These are phyloP conservation scores for Sminthurides bifidus DNA, from an alignment of 1,140 invertebrate genomes.

Conservation along the genomic window DNA sequence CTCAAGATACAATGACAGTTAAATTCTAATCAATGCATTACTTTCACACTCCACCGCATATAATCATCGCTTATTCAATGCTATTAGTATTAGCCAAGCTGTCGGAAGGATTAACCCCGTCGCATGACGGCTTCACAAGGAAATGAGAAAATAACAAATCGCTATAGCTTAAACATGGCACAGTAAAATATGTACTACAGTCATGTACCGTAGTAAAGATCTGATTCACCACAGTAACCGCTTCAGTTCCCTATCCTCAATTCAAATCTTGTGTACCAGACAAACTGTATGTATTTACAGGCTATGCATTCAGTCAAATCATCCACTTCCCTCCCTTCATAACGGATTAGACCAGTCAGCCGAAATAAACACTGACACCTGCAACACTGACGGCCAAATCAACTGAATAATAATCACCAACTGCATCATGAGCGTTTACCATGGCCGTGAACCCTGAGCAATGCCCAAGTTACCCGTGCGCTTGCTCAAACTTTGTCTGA, in stretches of 20 bases:
- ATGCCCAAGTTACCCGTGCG: neutral
- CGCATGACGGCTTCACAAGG: too few species aligned
- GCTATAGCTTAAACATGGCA: too few species aligned
- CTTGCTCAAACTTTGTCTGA: neutral
- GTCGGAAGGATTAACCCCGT: too few species aligned
- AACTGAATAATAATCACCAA: slow-evolving; percentile 1
- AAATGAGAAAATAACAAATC: too few species aligned
- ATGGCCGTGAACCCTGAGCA: slow-evolving; percentile 17
- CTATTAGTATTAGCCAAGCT: too few species aligned
- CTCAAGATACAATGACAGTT: too few species aligned
- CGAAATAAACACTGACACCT: slow-evolving; percentile 28
- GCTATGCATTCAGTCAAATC: slow-evolving; percentile 5
- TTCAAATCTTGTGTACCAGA: neutral
- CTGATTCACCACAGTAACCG: neutral
- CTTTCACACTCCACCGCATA: too few species aligned
- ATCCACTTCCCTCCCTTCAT: slow-evolving; percentile 15
- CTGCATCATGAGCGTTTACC: slow-evolving; percentile 12
- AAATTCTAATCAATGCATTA: too few species aligned
- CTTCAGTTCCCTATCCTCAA: neutral
- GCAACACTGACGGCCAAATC: slow-evolving; percentile 14
- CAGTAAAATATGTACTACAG: neutral
- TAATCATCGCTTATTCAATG: too few species aligned
- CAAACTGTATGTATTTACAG: neutral
- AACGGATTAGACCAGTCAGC: slow-evolving; percentile 19
- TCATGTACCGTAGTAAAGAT: neutral